Conservation (phyloP, 2,888 invertebrate genomes). For the Drosophila maculinotata region DNA sequence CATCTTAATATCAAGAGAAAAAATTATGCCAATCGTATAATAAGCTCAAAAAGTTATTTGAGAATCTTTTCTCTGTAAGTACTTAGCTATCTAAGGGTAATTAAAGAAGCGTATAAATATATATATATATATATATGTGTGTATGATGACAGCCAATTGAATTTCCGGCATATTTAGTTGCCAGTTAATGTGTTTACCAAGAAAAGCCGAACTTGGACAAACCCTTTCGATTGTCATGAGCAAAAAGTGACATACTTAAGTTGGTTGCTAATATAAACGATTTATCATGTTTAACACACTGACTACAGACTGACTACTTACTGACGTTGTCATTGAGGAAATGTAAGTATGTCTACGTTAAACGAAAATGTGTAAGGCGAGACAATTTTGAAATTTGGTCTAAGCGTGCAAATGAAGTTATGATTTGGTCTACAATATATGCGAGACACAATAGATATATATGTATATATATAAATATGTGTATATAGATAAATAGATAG, state of each 20-base stretch:
- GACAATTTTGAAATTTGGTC: conserved; percentile 13
- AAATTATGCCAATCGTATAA: no score
- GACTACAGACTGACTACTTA: no score
- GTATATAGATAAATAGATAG: no score
- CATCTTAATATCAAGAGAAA: no score
- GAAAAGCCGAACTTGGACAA: conserved; percentile 23
- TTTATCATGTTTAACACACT: conserved; percentile 37
- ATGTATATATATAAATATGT: not conserved
- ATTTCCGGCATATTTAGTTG: conserved; percentile 42
- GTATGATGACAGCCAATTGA: conserved; percentile 13
- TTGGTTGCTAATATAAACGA: conserved; percentile 22
- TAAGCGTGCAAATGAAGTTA: not conserved
- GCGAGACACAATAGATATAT: conserved; percentile 3
- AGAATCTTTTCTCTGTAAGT: no score
- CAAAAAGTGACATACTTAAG: not conserved
- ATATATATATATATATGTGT: not conserved
- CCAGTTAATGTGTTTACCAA: conserved; percentile 50
- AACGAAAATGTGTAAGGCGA: conserved; percentile 3
- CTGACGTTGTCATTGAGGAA: conserved; percentile 52
- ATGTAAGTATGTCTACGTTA: conserved; percentile 35
- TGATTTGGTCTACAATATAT: not conserved
- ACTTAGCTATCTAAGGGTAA: conserved; percentile 1
- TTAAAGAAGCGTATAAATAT: no score
- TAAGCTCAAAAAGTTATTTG: no score
- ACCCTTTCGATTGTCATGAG: conserved; percentile 25